A percentile compares a stretch with the other conserved stretches of the same genome.
Evolutionary conservation across 1,140 invertebrate species (phyloP).

Genomic region (Sitodiplosis mosellana): DNA sequence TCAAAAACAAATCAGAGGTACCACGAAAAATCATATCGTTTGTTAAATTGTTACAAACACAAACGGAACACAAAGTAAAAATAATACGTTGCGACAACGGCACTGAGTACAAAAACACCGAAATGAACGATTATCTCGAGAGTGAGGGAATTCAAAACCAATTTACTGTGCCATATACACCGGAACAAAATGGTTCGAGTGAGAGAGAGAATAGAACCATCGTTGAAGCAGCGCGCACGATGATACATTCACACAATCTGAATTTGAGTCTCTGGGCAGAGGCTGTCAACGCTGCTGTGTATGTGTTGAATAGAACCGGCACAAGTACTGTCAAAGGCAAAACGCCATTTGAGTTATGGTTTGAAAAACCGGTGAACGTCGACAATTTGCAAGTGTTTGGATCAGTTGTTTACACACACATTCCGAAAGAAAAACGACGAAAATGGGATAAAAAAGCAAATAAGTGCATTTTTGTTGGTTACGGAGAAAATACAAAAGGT

Average conservation of each 20-base stretch:
- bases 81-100: constrained; percentile 21
- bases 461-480: constrained; percentile 6
- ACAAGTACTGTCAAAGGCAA: neutral
- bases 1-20: neutral
- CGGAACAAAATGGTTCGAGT: constrained; percentile 8
- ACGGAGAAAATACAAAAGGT: neutral
- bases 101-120: constrained; percentile 13
- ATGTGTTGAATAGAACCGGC: constrained; percentile 16
- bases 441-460: constrained; percentile 8
- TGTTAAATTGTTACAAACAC: neutral
- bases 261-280: constrained; percentile 22
- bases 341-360: constrained; percentile 12
- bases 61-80: constrained; percentile 14
- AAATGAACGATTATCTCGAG: neutral
- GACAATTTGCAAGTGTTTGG: constrained; percentile 13
- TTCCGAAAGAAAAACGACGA: constrained; percentile 6
- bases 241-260: constrained; percentile 6
- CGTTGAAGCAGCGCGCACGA: constrained; percentile 14
- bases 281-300: constrained; percentile 21
- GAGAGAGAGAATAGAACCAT: constrained; percentile 6
- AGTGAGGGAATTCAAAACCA: constrained; percentile 7
- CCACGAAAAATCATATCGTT: neutral
- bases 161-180: constrained; percentile 6
- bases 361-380: constrained; percentile 8
- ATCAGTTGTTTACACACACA: constrained; percentile 5